Conservation (phyloP, 2,888 invertebrate genomes). For the Noctua fimbriata region DNA sequence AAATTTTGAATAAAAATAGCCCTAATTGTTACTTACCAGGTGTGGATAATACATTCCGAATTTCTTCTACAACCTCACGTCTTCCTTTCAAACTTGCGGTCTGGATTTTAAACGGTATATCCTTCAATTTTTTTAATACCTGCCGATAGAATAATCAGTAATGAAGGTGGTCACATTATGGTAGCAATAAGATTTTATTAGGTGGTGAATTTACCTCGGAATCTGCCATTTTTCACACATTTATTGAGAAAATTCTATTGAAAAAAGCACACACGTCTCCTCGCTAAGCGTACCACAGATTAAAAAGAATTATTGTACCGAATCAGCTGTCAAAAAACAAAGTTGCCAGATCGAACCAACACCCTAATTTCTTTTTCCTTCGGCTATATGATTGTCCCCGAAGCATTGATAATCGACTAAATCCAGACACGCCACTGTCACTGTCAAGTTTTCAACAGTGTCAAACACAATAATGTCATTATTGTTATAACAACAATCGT, state of each 20-base stretch:
- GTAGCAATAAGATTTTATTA: constrained; percentile 21
- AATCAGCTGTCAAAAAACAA: constrained; percentile 61
- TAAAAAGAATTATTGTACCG: constrained; percentile 61
- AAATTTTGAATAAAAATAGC: constrained; percentile 30
- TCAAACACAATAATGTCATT: constrained; percentile 9
- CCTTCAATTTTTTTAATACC: constrained; percentile 93
- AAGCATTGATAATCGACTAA: not conserved
- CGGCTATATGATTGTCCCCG: not conserved
- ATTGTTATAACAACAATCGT: not conserved
- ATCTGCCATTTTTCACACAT: constrained; percentile 92
- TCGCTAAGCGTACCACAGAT: constrained; percentile 71
- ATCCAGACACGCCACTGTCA: not conserved
- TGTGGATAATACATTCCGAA: constrained; percentile 93
- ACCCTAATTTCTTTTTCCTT: not conserved
- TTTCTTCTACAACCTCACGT: constrained; percentile 92
- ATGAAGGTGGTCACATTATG: constrained; percentile 47
- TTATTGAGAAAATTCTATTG: constrained; percentile 72
- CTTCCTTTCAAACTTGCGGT: constrained; percentile 93
- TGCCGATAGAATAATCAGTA: constrained; percentile 76
- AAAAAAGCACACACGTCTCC: constrained; percentile 79
- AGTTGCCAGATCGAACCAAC: constrained; percentile 25
- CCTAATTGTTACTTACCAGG: constrained; percentile 89
- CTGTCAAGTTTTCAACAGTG: not conserved
- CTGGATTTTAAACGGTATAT: constrained; percentile 93
- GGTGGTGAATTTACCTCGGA: constrained; percentile 89